These are phyloP conservation scores for Columba livia DNA, from an alignment of 2,113 vertebrate genomes.

Conservation along the genomic window DNA sequence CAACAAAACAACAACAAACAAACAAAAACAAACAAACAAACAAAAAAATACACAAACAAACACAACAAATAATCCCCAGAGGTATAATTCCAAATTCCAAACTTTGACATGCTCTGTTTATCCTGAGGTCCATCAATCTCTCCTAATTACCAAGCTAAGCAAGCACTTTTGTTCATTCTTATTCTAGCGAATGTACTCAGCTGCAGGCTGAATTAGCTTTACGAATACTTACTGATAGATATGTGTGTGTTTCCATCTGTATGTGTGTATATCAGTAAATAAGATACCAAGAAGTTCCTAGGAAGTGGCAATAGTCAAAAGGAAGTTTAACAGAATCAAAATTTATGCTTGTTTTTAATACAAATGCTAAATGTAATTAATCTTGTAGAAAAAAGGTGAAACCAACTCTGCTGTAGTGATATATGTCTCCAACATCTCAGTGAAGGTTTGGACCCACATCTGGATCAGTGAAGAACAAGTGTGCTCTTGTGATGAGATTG, in stretches of 20 bases:
- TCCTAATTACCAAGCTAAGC: background rate
- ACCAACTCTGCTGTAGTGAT: background rate
- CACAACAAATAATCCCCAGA: too few species aligned
- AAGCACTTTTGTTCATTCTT: background rate
- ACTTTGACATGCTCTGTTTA: background rate
- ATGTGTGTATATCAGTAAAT: background rate
- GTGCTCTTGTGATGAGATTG: background rate
- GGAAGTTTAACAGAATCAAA: background rate
- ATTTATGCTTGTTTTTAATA: background rate
- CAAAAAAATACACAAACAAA: too few species aligned
- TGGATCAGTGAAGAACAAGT: background rate
- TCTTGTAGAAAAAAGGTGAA: background rate
- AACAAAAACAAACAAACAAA: too few species aligned
- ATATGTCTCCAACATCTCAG: fast-evolving
- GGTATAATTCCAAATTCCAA: background rate
- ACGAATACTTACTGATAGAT: background rate
- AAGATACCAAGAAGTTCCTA: background rate
- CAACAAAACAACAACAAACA: too few species aligned
- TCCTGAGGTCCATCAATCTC: background rate
- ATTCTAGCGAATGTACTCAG: background rate
- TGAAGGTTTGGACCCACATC: background rate
- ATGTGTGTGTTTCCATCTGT: background rate
- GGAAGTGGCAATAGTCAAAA: background rate
- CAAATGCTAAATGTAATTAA: background rate
- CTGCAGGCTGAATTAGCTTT: background rate